Evolutionary conservation across 2,888 invertebrate genomes (phyloP).

Genomic region (Theristus sp.): DNA sequence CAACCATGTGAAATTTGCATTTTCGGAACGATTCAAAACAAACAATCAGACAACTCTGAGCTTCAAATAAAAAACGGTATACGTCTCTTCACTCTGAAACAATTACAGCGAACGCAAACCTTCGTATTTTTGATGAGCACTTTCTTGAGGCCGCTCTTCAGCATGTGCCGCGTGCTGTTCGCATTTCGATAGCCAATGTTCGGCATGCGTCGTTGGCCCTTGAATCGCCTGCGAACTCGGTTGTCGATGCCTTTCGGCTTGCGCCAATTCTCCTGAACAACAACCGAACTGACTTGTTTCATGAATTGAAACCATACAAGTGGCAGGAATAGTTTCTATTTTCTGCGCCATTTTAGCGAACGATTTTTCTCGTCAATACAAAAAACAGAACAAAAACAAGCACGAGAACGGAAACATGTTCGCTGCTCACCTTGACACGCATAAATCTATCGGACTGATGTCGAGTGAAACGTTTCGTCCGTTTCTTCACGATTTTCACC

Average conservation of each 20-base stretch:
- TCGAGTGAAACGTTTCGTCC: slow-evolving; percentile 90
- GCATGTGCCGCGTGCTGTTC: slow-evolving; percentile 81
- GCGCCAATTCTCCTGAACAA: slow-evolving; percentile 73
- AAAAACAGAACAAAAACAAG: too few species aligned
- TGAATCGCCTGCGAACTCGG: slow-evolving; percentile 92
- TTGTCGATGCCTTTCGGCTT: slow-evolving; percentile 99
- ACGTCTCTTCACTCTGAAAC: too few species aligned
- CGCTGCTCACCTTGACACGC: not conserved
- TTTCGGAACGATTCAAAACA: too few species aligned
- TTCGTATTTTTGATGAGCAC: slow-evolving; percentile 68
- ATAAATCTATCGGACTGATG: slow-evolving; percentile 64
- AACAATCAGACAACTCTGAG: too few species aligned
- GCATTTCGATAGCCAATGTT: slow-evolving; percentile 96
- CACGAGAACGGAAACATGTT: too few species aligned
- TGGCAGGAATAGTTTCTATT: too few species aligned
- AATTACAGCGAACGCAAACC: not conserved
- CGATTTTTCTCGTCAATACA: too few species aligned
- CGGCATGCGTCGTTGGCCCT: slow-evolving; percentile 97
- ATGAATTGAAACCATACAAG: too few species aligned
- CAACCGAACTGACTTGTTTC: too few species aligned
- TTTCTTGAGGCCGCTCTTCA: slow-evolving; percentile 84
- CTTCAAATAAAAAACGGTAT: too few species aligned
- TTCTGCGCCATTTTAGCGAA: too few species aligned
- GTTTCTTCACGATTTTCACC: slow-evolving; percentile 81
- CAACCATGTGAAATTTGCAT: too few species aligned